Conservation (phyloP, 1,140 invertebrate species). For the Heliconius congener region DNA sequence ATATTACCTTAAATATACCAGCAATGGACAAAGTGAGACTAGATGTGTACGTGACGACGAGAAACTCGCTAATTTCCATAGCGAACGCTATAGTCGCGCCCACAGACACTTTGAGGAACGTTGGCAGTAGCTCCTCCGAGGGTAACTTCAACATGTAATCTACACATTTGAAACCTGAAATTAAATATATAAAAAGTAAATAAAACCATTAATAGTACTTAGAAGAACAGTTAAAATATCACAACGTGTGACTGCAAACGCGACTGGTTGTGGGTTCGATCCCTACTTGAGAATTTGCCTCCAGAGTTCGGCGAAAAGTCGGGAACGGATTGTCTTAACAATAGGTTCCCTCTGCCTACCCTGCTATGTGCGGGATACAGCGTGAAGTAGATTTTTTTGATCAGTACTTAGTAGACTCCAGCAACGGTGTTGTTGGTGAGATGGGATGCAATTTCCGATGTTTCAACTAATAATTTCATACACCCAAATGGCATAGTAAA, state of each 20-base stretch:
- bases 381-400: too few relatives aligned
- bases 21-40: conserved; percentile 97
- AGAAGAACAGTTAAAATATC: too few relatives aligned
- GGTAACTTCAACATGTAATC: conserved; percentile 51
- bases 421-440: not conserved
- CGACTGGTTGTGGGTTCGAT: too few relatives aligned
- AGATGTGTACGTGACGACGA: conserved; percentile 96
- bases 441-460: not conserved
- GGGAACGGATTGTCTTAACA: too few relatives aligned
- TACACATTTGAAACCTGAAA: conserved; percentile 67
- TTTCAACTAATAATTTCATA: too few relatives aligned
- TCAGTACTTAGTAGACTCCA: not conserved
- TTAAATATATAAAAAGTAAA: not conserved
- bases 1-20: conserved; percentile 96
- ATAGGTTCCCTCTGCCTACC: too few relatives aligned
- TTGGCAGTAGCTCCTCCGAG: conserved; percentile 55
- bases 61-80: conserved; percentile 97
- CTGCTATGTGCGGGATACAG: too few relatives aligned
- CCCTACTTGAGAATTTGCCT: too few relatives aligned
- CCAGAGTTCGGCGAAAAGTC: too few relatives aligned
- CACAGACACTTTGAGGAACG: conserved; percentile 79
- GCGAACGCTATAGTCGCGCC: conserved; percentile 95
- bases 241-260: too few relatives aligned
- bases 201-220: not conserved
- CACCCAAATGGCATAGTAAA: too few relatives aligned